phyloP scores from a whole-genome alignment of 2,113 vertebrate genomes.

The Porphyrio hochstetteri region DNA sequence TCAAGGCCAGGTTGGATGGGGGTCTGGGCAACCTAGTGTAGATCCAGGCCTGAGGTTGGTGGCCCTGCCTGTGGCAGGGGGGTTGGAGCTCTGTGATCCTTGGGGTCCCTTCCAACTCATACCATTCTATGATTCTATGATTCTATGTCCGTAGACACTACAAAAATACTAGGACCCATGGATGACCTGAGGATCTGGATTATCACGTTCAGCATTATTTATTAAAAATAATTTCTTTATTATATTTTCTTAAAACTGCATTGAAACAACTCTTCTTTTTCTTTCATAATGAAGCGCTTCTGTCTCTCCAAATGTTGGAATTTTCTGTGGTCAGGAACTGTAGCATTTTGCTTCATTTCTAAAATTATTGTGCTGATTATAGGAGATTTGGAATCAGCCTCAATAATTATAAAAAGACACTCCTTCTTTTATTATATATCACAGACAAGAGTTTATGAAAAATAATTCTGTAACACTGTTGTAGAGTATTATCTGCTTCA shows the following conservation, averaged over 20 bases:
- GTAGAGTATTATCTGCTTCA: constrained; percentile 10
- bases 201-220: background rate
- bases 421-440: background rate
- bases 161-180: background rate
- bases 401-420: constrained; percentile 18
- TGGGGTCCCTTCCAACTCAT: too few relatives aligned
- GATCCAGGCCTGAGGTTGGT: too few relatives aligned
- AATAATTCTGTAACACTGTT: background rate
- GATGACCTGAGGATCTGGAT: background rate
- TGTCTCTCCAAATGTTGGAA: background rate
- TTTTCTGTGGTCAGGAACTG: background rate
- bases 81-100: too few relatives aligned
- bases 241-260: background rate
- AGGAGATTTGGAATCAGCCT: background rate
- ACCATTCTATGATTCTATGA: too few relatives aligned
- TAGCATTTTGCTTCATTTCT: background rate
- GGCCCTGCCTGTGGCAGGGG: too few relatives aligned
- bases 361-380: background rate
- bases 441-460: constrained; percentile 7
- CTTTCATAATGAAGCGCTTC: background rate
- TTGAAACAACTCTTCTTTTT: background rate
- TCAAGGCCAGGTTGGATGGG: too few relatives aligned
- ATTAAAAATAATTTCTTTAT: background rate
- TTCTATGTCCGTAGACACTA: background rate
- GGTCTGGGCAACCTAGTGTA: too few relatives aligned